Base-by-base conservation (phyloP, 1,140 invertebrate genomes). In the Pararge aegeria region DNA sequence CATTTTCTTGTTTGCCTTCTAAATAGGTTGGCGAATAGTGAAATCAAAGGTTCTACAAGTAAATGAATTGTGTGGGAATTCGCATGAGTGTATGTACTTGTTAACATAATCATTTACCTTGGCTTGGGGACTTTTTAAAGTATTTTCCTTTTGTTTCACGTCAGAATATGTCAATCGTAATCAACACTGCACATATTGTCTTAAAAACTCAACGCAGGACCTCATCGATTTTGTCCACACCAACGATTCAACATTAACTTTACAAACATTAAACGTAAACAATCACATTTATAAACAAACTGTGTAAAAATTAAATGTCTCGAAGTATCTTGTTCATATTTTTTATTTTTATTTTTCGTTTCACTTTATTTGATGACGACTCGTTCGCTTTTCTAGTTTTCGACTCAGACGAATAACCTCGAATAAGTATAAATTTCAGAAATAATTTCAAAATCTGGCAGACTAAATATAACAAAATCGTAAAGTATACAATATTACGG, bases 161-260 rank as follows among this genome's bases (percentile, higher is more conserved):
- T 68, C 69, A 85, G 76, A 85, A 34, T 24, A 24, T 81, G 82
- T 86, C 83, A 89, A 80, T 80, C 75, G 83, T 77, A 83, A 86
- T 89, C 75, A 87, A 84, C 83, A 87, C 81, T 74, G 75, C 81
- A 85, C 83, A 87, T 89, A 86, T 80, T 86, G 83, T 80, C 62
- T 66, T 50, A 70, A 66, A 66, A 68, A 76, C 71, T 75, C 61
- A 57, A 70, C 68, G 78, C 77, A 80, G 67, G 71, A 80, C 83
- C 68, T 68, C 78, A 75, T 78, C 68, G 74, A 73, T 78, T 83
- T 83, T 72, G 65, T 77, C 63, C 71, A 70, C 72, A 75, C 56
- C 56, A 64, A 73, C 70, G 61, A 71, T 62, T 58, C 73, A 70
- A 76, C 68, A 70, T 59, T 67, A 61, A 55, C 55, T 61, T 66